Evolutionary conservation across 2,113 vertebrate species (phyloP), one percentile per base, ranked within the genome.

Genomic region (Craseonycteris thonglongyai): DNA sequence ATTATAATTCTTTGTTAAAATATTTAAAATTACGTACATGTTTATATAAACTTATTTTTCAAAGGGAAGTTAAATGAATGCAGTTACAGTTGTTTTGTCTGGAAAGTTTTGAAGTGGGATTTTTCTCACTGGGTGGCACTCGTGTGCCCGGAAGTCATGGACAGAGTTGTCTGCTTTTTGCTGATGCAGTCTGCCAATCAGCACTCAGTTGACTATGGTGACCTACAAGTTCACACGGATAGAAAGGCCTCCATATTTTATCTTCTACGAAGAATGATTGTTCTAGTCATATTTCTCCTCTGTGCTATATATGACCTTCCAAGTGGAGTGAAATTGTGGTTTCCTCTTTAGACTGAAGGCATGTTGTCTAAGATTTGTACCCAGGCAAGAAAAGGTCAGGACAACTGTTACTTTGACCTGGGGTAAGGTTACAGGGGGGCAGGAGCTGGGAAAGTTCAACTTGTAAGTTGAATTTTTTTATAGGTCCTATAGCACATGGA

Each of bases 121-220:
- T 91, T 54, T 95, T n/a, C 56, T 96, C 97, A 59, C 96, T 96
- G 97, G 97, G 92, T 96, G 97, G 96, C 95, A 81, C 96, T 93
- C 38, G 1, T 56, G 92, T 45, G 80, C 84, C 95, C 92, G 61
- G 68, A 96, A 91, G 95, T 40, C 65, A 6, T 0, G 45, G 38
- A 85, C 30, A 22, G 47, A 24, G 71, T 12, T 13, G 28, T n/a
- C 16, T 0, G 2, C 56, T 12, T 28, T 35, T n/a, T 26, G 16
- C 54, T 28, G 59, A 65, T 19, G 38, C 40, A 15, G 47, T 58
- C 72, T 49, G 11, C 40, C 82, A 69, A 24, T 89, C 45, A 81
- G 82, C 24, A n/a, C 47, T 3, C 40, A 38, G 95, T 95, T 95
- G n/a, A 45, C 96, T 42, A 65, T 84, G 90, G 92, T 65, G 71